A percentile compares a stretch with the other conserved stretches of the same genome.
phyloP scores from a whole-genome alignment of 2,888 invertebrate species.

The Allacma fusca region DNA sequence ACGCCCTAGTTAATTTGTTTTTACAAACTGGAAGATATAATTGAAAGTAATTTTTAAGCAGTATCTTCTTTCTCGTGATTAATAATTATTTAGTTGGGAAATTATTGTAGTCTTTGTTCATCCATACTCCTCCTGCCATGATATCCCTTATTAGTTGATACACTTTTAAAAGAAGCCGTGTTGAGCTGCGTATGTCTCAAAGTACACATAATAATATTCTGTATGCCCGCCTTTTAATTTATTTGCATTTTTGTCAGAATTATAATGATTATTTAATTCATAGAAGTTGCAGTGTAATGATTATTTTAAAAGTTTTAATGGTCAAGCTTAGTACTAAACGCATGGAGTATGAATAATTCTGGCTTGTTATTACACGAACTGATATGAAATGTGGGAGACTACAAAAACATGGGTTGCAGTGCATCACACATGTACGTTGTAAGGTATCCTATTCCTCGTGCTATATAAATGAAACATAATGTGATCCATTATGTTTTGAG shows the following conservation, averaged over 20 bases:
- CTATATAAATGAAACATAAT: neutral
- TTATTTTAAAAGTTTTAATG: neutral
- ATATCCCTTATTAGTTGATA: neutral
- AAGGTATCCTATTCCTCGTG: constrained; percentile 33
- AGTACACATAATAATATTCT: no score
- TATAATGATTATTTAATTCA: neutral
- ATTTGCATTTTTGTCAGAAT: neutral
- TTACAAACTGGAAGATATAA: neutral
- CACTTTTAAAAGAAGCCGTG: neutral
- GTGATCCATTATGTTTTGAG: constrained; percentile 16
- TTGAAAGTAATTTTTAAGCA: neutral
- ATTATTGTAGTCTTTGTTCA: neutral
- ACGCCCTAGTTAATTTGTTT: no score
- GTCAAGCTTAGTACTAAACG: neutral
- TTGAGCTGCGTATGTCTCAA: neutral
- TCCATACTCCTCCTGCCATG: neutral
- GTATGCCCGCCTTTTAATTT: neutral
- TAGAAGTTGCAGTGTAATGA: neutral
- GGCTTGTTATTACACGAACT: neutral
- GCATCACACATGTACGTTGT: neutral
- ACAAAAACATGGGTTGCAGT: constrained; percentile 4
- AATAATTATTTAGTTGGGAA: neutral
- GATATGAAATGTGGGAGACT: neutral
- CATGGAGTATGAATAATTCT: neutral
- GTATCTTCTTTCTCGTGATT: no score